These are phyloP conservation scores for Miniopterus natalensis DNA, from an alignment of 2,113 vertebrate genomes.

Conservation along the genomic window DNA sequence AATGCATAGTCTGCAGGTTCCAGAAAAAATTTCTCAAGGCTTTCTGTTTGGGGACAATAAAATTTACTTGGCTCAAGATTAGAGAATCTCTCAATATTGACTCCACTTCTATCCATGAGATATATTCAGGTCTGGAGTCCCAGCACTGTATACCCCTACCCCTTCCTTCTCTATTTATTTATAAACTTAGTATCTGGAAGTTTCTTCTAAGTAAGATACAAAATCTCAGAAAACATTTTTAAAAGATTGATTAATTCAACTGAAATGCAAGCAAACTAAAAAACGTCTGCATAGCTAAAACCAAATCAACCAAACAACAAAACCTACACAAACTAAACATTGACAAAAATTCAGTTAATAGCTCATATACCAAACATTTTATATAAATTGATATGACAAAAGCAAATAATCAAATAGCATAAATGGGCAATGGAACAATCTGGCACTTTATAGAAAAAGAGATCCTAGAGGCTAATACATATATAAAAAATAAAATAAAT, in stretches of 20 bases:
- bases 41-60: background rate
- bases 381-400: background rate
- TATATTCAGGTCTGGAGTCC: background rate
- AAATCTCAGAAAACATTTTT: background rate
- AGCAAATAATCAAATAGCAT: background rate
- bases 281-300: background rate
- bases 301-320: background rate
- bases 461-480: background rate
- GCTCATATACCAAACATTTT: background rate
- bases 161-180: conserved; percentile 7
- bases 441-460: background rate
- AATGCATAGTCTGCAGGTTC: too few relatives aligned
- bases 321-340: background rate
- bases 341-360: background rate
- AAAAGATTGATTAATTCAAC: background rate
- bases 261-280: background rate
- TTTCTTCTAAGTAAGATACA: background rate
- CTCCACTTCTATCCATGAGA: background rate
- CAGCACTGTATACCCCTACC: background rate
- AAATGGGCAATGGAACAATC: background rate
- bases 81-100: background rate
- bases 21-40: background rate
- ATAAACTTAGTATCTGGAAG: background rate
- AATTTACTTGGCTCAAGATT: background rate
- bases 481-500: background rate